A percentile compares a stretch with the other conserved stretches of the same genome.
phyloP scores from a whole-genome alignment of 2,888 invertebrate genomes.

The Platerodrilus igneus region DNA sequence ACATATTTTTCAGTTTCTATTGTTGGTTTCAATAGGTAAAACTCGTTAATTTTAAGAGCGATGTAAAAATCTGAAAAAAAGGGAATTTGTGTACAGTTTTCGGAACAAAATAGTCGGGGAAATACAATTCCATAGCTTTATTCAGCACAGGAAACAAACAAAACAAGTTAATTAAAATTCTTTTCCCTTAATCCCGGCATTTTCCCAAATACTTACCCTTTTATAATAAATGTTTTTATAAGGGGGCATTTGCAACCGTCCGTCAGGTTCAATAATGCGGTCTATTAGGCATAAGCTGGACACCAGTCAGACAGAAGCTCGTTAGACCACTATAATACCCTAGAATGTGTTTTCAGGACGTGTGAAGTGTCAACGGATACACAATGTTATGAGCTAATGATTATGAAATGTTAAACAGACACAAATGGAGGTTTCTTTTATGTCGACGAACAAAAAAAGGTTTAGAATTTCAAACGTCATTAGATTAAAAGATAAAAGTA shows the following conservation, averaged over 20 bases:
- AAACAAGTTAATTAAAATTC: conserved; percentile 5
- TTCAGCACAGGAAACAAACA: conserved; percentile 6
- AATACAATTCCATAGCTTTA: too few relatives aligned
- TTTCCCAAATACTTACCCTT: conserved; percentile 10
- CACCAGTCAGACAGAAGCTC: conserved; percentile 18
- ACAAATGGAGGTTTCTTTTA: conserved; percentile 10
- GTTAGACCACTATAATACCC: conserved; percentile 16
- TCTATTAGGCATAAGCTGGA: conserved; percentile 18
- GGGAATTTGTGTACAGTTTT: too few relatives aligned
- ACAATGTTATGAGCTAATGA: conserved; percentile 15
- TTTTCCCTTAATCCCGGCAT: neutral
- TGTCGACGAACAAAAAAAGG: neutral
- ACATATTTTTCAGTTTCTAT: too few relatives aligned
- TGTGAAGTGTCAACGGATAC: conserved; percentile 19
- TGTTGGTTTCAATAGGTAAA: too few relatives aligned
- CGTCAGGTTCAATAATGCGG: conserved; percentile 24
- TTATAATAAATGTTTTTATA: conserved; percentile 19
- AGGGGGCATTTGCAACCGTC: conserved; percentile 23
- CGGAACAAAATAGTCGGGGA: too few relatives aligned
- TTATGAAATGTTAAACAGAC: conserved; percentile 13
- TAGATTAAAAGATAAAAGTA: conserved; percentile 5
- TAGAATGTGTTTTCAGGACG: conserved; percentile 15
- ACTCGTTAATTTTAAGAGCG: too few relatives aligned
- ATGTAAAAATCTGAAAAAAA: too few relatives aligned
- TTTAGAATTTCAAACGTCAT: neutral